These are phyloP conservation scores for Paracentrotus lividus DNA, from an alignment of 53 echinoderm and acorn worm genomes.

Conservation along the genomic window DNA sequence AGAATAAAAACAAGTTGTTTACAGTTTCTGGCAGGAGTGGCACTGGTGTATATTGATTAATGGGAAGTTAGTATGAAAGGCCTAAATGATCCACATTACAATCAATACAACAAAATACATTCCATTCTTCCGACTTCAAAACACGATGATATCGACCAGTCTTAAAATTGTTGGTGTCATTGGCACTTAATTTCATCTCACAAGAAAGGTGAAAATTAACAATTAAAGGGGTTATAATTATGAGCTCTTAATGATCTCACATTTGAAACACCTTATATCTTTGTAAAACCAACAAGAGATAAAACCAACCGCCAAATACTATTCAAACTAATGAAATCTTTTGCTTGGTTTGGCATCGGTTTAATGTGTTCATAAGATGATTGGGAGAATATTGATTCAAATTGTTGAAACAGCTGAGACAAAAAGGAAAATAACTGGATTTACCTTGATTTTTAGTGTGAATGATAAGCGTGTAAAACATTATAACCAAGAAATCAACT, in stretches of 20 bases:
- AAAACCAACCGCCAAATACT: too few relatives aligned
- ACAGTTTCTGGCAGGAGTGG: constrained; percentile 17
- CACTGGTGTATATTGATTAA: constrained; percentile 59
- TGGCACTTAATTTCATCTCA: not conserved
- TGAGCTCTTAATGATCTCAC: not conserved
- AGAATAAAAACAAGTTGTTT: constrained; percentile 53
- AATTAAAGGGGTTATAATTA: too few relatives aligned
- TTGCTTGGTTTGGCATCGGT: too few relatives aligned
- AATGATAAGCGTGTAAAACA: too few relatives aligned
- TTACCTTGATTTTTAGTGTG: too few relatives aligned
- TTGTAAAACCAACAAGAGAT: too few relatives aligned
- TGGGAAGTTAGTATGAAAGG: not conserved
- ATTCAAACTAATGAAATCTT: too few relatives aligned
- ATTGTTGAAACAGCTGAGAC: too few relatives aligned
- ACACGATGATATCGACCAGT: not conserved
- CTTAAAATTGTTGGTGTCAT: not conserved
- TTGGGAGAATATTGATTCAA: too few relatives aligned
- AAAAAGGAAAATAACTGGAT: too few relatives aligned
- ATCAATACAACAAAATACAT: constrained; percentile 47
- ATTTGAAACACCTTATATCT: not conserved
- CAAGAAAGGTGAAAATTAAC: not conserved
- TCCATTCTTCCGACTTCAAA: not conserved
- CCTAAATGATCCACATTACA: constrained; percentile 27
- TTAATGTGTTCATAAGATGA: too few relatives aligned
- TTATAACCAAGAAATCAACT: too few relatives aligned